Evolutionary conservation across 1,140 invertebrate species (phyloP), one percentile per base, ranked within the genome.

Genomic region (Pararge aegeria): DNA sequence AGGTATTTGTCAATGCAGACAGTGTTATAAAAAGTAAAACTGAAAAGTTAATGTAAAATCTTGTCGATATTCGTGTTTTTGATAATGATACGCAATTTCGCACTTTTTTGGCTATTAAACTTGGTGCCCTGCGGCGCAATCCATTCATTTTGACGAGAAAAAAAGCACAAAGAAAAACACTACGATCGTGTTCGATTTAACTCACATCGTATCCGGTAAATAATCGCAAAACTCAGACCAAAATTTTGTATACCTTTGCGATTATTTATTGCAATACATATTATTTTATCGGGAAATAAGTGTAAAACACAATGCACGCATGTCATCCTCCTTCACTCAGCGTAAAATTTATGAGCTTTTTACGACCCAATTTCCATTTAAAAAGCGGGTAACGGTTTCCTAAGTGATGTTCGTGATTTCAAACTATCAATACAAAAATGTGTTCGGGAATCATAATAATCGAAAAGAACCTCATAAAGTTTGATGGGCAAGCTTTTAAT

Each of bases 361-460:
- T 81, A 79, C 73, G 76, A 74, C 68, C 75, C 68, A 73, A 75
- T 75, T 79, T 79, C 77, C 72, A 80, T 78, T 75, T 75, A 70
- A 75, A 79, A 75, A 70, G 64, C 62, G 66, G 66, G 61, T 81
- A 81, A 78, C 76, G 76, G 78, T 61, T 56, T 70, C 58, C 66
- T 68, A 71, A 78, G 65, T 67, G 70, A 71, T 72, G 64, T 73
- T 65, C 59, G 64, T 66, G 64, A 61, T 54, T 38, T 38, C 29
- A 21, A 54, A 61, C 58, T 61, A 61, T 61, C 58, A 61, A 54
- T 60, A 60, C 40, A 29, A 54, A 53, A 53, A 54, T 61, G 44
- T 44, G 34, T 61, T 61, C 24, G 51, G 44, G 51, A 61, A 49
- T 30, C 44, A 42, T 52, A 13, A 54, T 49, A 53, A 34, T 46